Percentiles rank a stretch among this genome's conserved stretches.
Evolutionary conservation across 2,888 invertebrate genomes (phyloP).

Genomic region (Dryococelus australis): DNA sequence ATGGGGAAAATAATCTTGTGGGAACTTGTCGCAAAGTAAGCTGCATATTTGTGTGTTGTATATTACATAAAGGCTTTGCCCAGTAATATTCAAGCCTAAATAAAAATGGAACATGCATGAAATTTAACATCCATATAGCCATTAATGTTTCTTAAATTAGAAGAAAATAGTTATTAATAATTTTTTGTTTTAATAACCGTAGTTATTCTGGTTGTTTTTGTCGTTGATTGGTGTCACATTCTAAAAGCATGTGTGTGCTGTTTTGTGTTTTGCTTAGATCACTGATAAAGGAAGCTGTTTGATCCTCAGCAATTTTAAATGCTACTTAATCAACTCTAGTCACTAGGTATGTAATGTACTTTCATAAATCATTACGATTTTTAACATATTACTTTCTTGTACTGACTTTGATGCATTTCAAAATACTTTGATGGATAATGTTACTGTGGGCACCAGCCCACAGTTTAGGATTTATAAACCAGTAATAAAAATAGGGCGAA

Average conservation of each 20-base stretch:
- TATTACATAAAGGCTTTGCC: background rate
- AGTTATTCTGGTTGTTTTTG: background rate
- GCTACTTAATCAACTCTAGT: constrained; percentile 43
- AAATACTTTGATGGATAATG: too few relatives aligned
- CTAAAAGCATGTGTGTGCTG: constrained; percentile 47
- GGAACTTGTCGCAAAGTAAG: background rate
- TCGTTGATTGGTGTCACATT: constrained; percentile 24
- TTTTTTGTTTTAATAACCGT: background rate
- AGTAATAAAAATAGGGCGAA: too few relatives aligned
- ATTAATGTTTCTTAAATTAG: background rate
- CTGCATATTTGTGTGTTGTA: background rate
- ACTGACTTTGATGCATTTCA: too few relatives aligned
- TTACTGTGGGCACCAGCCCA: too few relatives aligned
- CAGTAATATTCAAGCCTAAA: background rate
- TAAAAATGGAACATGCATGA: background rate
- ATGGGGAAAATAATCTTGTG: background rate
- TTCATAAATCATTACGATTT: background rate
- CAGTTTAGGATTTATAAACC: too few relatives aligned
- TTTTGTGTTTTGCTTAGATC: constrained; percentile 47
- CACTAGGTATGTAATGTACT: constrained; percentile 42
- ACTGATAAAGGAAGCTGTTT: constrained; percentile 41
- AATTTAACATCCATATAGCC: background rate
- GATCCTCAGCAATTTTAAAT: constrained; percentile 36
- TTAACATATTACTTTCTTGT: too few relatives aligned
- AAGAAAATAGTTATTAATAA: background rate